Base-by-base conservation (phyloP, 2,113 vertebrate species). In the Lagopus muta region DNA sequence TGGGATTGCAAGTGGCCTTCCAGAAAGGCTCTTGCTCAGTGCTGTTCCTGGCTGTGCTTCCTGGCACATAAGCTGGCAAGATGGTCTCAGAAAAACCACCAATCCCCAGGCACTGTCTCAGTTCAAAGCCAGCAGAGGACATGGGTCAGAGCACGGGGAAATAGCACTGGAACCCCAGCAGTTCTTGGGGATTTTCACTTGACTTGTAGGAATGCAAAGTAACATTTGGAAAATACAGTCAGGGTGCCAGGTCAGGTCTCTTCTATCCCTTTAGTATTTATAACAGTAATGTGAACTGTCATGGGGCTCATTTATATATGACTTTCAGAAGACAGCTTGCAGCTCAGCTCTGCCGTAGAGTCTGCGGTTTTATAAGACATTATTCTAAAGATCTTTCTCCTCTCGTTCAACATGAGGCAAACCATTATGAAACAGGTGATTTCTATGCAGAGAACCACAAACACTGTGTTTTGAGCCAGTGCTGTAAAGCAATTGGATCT, bases 201-300 rank as follows among this genome's bases (percentile, higher is more conserved):
- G 90, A 61, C 81, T 90, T 25, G 9, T 40, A 93, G 71, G 92
- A 94, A 79, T 92, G 89, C 42, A 95, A 96, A 96, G 48, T 79
- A 95, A 93, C 66, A 71, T 75, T 86, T 73, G 60, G 9, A 28
- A 75, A 80, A 67, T 43, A 25, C 73, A 89, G 85, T 47, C 69
- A 88, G 91, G 86, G 65, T 67, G 88, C 45, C 61, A 92, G 71
- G 65, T 55, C 88, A 69, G 80, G 54, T 36, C 69, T 74, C 93
- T 90, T 82, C 65, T 73, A 70, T 92, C 74, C 61, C 93, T 93
- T 90, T 94, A 88, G 40, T 78, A 93, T 96, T 97, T 96, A 94
- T 88, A 94, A 84, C 79, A 93, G 89, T 92, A 96, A 97, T n/a
- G 58, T 47, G 94, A 97, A 67, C 73, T 79, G 62, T 75, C 69